A percentile compares a stretch with the other conserved stretches of the same genome.
Conservation (phyloP, 2,797 vertebrate genomes). For the Bradypus variegatus region DNA sequence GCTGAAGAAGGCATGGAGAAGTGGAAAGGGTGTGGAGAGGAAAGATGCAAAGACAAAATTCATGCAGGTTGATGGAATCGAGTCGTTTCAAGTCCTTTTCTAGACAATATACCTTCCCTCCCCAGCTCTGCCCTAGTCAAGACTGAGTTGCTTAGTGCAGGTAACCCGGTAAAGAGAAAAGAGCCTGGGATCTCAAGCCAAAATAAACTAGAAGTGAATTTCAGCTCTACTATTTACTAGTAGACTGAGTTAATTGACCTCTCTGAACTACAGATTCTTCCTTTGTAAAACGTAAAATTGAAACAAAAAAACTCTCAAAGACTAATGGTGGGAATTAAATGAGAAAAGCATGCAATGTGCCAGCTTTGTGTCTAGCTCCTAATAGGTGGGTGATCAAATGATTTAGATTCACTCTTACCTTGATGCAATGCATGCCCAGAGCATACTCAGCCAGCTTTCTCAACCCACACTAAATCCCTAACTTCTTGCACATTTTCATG, state of each 20-base stretch:
- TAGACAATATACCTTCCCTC: neutral
- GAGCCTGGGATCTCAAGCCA: neutral
- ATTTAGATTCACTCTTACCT: neutral
- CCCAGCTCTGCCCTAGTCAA: neutral
- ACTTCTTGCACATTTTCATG: neutral
- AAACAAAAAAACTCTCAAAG: neutral
- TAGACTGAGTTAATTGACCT: neutral
- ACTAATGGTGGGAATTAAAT: neutral
- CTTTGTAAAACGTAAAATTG: conserved; percentile 3
- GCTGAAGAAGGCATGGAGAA: neutral
- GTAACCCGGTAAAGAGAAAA: neutral
- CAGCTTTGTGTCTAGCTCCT: neutral
- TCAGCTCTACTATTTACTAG: neutral
- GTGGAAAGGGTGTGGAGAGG: neutral
- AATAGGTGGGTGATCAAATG: neutral
- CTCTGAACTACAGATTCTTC: neutral
- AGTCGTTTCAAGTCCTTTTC: neutral
- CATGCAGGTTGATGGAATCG: neutral
- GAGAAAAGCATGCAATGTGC: neutral
- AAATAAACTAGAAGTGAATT: neutral
- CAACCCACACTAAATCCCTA: neutral
- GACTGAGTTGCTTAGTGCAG: neutral
- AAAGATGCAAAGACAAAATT: neutral
- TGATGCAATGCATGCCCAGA: neutral
- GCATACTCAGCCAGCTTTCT: neutral